Evolutionary conservation across 2,888 invertebrate genomes (phyloP), one percentile per base, ranked within the genome.

Genomic region (Panopea generosa): DNA sequence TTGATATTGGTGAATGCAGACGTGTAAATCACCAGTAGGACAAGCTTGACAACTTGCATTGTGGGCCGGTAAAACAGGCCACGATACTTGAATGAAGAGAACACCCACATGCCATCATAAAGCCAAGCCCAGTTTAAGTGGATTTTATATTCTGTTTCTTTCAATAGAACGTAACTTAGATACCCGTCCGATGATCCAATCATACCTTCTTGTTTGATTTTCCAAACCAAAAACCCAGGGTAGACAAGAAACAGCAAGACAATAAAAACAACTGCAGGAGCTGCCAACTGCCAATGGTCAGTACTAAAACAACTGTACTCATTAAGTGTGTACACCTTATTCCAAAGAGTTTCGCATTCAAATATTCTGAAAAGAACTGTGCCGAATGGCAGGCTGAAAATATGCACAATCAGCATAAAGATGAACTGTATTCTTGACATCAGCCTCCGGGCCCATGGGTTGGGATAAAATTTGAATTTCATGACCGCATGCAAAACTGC

Each of bases 61-160:
- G 79, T 50, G 0, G 90, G 84, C 26, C 88, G 75, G 77, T 86
- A 87, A 73, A 87, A 87, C 14, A 86, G 70, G 4, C 86, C 90
- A n/a, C 82, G 75, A 55, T 86, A 83, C 27, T 81, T 83, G 80
- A 89, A 91, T 0, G 91, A 91, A 2, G 90, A 88, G 66, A 91
- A 91, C 6, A 90, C 74, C 77, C 89, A 88, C 70, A 88, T 88
- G 50, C 86, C 83, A 33, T 83, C 84, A 29, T 87, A 81, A 16
- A 88, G 75, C 88, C 89, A 91, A n/a, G 86, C 65, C 59, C 87
- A 77, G 63, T 91, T 90, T 45, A 91, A 74, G 24, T 91, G 90
- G 24, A 90, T 84, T 68, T 89, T 86, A 67, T 90, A 91, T 61
- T 91, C 91, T 16, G 85, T 86, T 80, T 91, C 91, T 66, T 91